A percentile compares a stretch with the other conserved stretches of the same genome.
phyloP scores from a whole-genome alignment of 2,797 vertebrate genomes.

The Xenentodon cancila region DNA sequence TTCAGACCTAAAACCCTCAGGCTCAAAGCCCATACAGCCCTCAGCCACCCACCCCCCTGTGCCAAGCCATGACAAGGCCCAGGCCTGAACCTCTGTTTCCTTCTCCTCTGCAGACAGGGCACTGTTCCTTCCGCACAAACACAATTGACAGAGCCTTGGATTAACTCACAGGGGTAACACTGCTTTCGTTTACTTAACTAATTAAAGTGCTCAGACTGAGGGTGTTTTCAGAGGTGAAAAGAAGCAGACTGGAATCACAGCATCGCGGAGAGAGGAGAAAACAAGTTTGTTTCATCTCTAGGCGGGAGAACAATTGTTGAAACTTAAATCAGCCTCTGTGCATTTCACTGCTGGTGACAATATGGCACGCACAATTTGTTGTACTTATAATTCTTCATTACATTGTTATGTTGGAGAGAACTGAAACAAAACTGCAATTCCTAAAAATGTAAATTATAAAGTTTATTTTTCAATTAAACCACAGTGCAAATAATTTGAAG shows the following conservation, averaged over 20 bases:
- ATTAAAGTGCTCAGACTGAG: constrained; percentile 71
- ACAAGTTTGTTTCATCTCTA: constrained; percentile 16
- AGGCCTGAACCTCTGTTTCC: constrained; percentile 68
- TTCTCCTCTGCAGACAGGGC: constrained; percentile 59
- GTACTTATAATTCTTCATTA: too few species aligned
- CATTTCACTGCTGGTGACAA: neutral
- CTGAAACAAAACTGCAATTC: too few species aligned
- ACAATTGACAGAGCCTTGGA: constrained; percentile 49
- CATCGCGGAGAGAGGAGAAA: constrained; percentile 22
- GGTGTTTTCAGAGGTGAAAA: constrained; percentile 43
- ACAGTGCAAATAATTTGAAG: too few species aligned
- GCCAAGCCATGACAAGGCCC: constrained; percentile 62
- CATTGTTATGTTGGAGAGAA: too few species aligned
- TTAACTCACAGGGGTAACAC: constrained; percentile 58
- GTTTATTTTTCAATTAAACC: too few species aligned
- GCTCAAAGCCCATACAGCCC: constrained; percentile 44
- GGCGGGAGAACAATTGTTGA: constrained; percentile 10
- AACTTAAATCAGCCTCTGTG: constrained; percentile 12
- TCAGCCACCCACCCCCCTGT: constrained; percentile 39
- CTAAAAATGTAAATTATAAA: too few species aligned
- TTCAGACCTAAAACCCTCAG: constrained; percentile 49
- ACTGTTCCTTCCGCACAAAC: constrained; percentile 71
- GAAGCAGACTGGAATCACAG: constrained; percentile 31
- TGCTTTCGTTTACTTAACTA: constrained; percentile 74
- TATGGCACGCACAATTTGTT: too few species aligned